Conservation (phyloP, 2,888 invertebrate species). For the Pemphredon lugubris region DNA sequence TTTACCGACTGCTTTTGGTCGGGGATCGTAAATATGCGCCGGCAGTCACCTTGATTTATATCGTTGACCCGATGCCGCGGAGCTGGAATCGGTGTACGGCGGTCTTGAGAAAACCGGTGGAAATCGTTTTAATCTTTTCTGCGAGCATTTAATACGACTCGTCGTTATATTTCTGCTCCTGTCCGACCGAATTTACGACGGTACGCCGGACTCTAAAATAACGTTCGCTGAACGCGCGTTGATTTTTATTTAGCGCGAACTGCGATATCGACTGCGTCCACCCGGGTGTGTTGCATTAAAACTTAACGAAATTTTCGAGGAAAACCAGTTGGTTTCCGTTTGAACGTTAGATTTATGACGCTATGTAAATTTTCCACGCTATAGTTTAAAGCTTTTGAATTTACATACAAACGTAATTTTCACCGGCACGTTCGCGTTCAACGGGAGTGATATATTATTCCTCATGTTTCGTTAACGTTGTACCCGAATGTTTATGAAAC, state of each 20-base stretch:
- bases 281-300: conserved; percentile 25
- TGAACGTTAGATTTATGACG: conserved; percentile 50
- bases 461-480: conserved; percentile 37
- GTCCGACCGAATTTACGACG: conserved; percentile 10
- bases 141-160: not conserved
- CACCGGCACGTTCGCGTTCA: conserved; percentile 34
- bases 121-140: conserved; percentile 14
- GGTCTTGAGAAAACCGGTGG: not conserved
- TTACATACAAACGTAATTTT: conserved; percentile 60
- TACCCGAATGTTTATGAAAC: conserved; percentile 35
- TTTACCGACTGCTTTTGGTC: conserved; percentile 14
- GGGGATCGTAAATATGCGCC: conserved; percentile 13
- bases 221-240: conserved; percentile 13
- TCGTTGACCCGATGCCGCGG: conserved; percentile 1
- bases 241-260: conserved; percentile 17
- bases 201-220: conserved; percentile 1
- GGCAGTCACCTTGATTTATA: conserved; percentile 6
- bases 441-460: conserved; percentile 48
- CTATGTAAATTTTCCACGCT: conserved; percentile 52
- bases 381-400: conserved; percentile 56
- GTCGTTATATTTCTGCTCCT: not conserved
- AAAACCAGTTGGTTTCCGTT: conserved; percentile 40
- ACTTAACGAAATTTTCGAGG: conserved; percentile 52
- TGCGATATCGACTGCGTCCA: not conserved
- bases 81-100: not conserved